These are phyloP conservation scores for Pimephales promelas DNA, from an alignment of 2,113 vertebrate genomes.

Conservation along the genomic window DNA sequence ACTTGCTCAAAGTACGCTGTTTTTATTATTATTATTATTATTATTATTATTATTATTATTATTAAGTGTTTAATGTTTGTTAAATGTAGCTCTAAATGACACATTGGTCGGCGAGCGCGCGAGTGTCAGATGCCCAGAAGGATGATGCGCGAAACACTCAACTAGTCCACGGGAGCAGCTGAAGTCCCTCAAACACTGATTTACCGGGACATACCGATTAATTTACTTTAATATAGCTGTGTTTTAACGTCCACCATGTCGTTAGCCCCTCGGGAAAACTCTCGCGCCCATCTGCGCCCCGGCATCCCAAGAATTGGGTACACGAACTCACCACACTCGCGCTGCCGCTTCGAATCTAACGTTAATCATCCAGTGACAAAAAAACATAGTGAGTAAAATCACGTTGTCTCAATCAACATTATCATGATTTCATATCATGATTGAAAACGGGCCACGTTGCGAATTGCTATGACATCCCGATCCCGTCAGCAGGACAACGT, in stretches of 20 bases:
- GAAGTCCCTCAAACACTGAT: neutral
- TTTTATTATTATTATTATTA: no score
- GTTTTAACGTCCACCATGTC: neutral
- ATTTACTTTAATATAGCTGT: neutral
- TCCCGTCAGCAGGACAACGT: slow-evolving; percentile 66
- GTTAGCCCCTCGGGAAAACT: slow-evolving; percentile 11
- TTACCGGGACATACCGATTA: neutral
- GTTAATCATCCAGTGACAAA: slow-evolving; percentile 9
- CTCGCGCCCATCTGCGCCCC: slow-evolving; percentile 29
- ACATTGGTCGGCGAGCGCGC: neutral
- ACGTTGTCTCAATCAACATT: neutral
- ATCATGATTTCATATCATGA: neutral
- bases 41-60: no score
- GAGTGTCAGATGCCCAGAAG: slow-evolving; percentile 32
- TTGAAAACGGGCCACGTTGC: slow-evolving; percentile 7
- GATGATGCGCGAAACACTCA: slow-evolving; percentile 43
- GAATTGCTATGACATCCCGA: slow-evolving; percentile 42
- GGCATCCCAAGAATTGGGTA: slow-evolving; percentile 56
- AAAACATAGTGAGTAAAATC: neutral
- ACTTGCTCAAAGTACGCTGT: neutral
- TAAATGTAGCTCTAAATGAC: neutral
- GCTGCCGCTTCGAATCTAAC: slow-evolving; percentile 21
- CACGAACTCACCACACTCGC: slow-evolving; percentile 20
- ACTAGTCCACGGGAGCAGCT: neutral
- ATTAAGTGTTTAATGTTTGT: neutral